Percentiles rank a stretch among this genome's conserved stretches.
phyloP scores from a whole-genome alignment of 2,797 vertebrate genomes.

The Phoeniculus purpureus region DNA sequence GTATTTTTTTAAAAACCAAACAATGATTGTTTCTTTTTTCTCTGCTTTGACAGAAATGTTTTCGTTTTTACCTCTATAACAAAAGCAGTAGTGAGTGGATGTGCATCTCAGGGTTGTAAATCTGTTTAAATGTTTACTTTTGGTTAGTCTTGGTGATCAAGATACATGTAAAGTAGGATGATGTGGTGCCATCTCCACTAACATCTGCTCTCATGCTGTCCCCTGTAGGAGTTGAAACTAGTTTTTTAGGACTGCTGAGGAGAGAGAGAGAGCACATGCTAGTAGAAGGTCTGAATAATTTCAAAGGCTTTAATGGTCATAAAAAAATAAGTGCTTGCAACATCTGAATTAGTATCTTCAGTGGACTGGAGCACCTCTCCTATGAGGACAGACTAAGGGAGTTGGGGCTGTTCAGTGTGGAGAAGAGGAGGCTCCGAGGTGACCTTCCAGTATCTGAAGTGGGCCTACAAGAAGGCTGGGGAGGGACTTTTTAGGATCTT shows the following conservation, averaged over 20 bases:
- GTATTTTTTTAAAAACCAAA: background rate
- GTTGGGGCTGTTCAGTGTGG: too few relatives aligned
- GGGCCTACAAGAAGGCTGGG: too few relatives aligned
- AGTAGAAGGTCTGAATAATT: background rate
- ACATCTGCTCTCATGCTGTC: background rate
- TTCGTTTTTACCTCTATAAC: background rate
- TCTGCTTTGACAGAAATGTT: background rate
- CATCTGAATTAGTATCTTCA: background rate
- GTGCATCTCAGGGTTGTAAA: background rate
- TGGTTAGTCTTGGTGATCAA: background rate
- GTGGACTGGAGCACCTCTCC: too few relatives aligned
- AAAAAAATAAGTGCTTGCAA: background rate
- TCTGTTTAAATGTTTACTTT: background rate
- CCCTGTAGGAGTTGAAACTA: background rate
- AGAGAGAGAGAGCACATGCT: background rate
- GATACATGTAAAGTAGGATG: background rate
- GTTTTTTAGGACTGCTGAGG: background rate
- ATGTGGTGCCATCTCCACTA: background rate
- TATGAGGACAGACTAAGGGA: too few relatives aligned
- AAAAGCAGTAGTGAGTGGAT: background rate
- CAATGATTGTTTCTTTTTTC: background rate
- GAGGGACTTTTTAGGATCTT: too few relatives aligned
- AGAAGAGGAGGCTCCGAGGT: too few relatives aligned
- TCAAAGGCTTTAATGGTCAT: background rate
- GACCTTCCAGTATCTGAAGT: too few relatives aligned